Percentiles rank a stretch among this genome's conserved stretches.
These are phyloP conservation scores for Thalpophila matura DNA, from an alignment of 2,888 invertebrate genomes.

Conservation along the genomic window DNA sequence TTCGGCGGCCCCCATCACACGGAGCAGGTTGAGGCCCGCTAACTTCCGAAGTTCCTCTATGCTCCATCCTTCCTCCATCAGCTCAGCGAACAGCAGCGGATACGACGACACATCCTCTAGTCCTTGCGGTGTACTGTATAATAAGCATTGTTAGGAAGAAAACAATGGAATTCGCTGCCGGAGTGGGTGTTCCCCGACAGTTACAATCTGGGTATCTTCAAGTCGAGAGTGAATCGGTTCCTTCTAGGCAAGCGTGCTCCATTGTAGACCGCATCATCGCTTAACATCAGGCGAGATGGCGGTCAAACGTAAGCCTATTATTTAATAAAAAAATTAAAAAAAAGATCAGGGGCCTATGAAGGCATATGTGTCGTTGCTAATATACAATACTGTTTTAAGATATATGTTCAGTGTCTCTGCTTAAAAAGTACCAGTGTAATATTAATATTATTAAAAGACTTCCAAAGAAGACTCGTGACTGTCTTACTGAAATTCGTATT, in stretches of 20 bases:
- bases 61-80: constrained; percentile 95
- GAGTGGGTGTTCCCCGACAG: too few relatives aligned
- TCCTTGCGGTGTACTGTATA: constrained; percentile 94
- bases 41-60: constrained; percentile 94
- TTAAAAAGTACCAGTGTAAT: constrained; percentile 21
- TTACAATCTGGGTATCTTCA: too few relatives aligned
- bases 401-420: not conserved
- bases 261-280: too few relatives aligned
- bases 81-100: constrained; percentile 94
- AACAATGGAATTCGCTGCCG: too few relatives aligned
- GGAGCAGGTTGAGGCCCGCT: constrained; percentile 94
- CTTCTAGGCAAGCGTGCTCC: too few relatives aligned
- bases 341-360: too few relatives aligned
- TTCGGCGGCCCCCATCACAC: constrained; percentile 94
- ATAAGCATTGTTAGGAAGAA: constrained; percentile 35
- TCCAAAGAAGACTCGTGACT: constrained; percentile 32
- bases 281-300: too few relatives aligned
- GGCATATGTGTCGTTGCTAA: too few relatives aligned
- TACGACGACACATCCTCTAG: constrained; percentile 95
- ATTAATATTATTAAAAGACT: constrained; percentile 37
- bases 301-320: too few relatives aligned
- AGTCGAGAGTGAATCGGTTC: too few relatives aligned
- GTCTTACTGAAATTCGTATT: too few relatives aligned
- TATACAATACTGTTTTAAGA: constrained; percentile 6
- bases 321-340: too few relatives aligned